These are phyloP conservation scores for Pardosa pseudoannulata DNA, from an alignment of 2,888 invertebrate species.

Conservation along the genomic window DNA sequence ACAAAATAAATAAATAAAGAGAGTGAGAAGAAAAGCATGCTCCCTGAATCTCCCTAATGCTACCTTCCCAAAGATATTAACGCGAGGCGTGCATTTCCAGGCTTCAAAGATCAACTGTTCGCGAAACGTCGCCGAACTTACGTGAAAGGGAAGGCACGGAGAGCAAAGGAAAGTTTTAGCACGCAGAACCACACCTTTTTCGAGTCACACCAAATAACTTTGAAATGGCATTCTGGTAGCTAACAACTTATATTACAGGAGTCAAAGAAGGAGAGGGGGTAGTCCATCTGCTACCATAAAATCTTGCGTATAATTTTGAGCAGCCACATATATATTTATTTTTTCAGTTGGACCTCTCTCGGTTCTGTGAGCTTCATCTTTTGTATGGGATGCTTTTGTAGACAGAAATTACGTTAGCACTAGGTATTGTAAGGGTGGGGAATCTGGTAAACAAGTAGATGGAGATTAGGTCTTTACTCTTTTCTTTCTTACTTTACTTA, in stretches of 20 bases:
- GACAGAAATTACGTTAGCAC: background rate
- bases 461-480: background rate
- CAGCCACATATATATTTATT: background rate
- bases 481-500: background rate
- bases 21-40: too few species aligned
- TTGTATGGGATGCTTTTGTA: background rate
- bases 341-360: background rate
- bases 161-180: background rate
- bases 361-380: background rate
- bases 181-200: constrained; percentile 46
- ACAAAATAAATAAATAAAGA: too few species aligned
- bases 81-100: background rate
- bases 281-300: background rate
- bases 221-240: constrained; percentile 9
- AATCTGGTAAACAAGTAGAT: background rate
- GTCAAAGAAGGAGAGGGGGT: background rate
- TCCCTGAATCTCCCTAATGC: too few species aligned
- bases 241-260: background rate
- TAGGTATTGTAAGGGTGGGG: background rate
- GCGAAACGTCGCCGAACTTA: background rate
- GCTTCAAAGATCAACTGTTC: background rate
- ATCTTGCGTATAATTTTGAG: constrained; percentile 27
- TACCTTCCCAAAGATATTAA: too few species aligned
- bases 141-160: background rate
- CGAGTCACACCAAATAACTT: constrained; percentile 26